A percentile compares a stretch with the other conserved stretches of the same genome.
phyloP scores from a whole-genome alignment of 1,140 invertebrate genomes.

The Doryteuthis pealeii region DNA sequence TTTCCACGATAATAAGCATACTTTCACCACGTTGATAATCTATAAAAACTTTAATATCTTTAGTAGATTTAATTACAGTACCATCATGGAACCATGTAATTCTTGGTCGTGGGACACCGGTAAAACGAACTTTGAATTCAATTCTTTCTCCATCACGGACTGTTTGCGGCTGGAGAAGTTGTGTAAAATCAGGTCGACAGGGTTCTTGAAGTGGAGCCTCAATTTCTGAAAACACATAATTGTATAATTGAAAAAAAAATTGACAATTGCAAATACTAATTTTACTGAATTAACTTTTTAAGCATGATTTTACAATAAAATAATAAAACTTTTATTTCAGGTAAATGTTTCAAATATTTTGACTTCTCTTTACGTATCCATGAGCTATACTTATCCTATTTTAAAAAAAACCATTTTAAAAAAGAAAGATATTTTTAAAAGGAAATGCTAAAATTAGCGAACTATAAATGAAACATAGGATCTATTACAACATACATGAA shows the following conservation, averaged over 20 bases:
- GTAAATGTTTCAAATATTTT: no score
- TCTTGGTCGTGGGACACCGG: conserved; percentile 47
- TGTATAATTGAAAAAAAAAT: background rate
- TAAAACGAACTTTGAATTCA: conserved; percentile 47
- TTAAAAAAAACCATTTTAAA: no score
- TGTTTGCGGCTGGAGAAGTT: conserved; percentile 46
- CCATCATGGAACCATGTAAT: conserved; percentile 59
- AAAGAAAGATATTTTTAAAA: no score
- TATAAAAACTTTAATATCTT: conserved; percentile 52
- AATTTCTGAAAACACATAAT: background rate
- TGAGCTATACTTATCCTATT: no score
- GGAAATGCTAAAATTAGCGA: no score
- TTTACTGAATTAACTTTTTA: no score
- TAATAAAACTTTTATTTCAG: no score
- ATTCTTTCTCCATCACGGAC: conserved; percentile 51
- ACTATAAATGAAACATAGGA: no score
- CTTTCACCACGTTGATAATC: conserved; percentile 46
- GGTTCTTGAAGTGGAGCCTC: conserved; percentile 11
- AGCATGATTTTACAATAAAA: no score
- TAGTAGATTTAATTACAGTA: conserved; percentile 44
- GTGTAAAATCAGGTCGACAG: conserved; percentile 49
- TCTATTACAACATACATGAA: no score
- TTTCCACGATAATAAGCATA: conserved; percentile 54
- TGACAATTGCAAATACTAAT: no score
- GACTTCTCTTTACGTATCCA: no score